Evolutionary conservation across 2,113 vertebrate genomes (phyloP), one percentile per base, ranked within the genome.

Genomic region (Saccopteryx leptura): DNA sequence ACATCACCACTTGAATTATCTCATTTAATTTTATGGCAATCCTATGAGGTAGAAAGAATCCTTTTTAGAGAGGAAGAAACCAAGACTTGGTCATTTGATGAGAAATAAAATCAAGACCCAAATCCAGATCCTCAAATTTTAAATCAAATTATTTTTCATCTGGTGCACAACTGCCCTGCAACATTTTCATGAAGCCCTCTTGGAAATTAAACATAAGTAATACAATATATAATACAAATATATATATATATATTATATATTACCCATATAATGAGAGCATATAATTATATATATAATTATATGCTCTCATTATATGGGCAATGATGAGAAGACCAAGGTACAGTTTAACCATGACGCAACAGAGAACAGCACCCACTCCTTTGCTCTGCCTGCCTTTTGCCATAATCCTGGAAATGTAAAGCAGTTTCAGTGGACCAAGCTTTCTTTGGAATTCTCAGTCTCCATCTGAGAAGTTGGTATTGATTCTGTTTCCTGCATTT

Each of bases 11-110:
- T 1, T 75, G 23, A 14, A 74, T 87, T 31, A 83, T 72, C 69
- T 88, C 69, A 21, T 26, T 93, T 75, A 33, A 78, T 86, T 92
- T 74, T 71, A 54, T 31, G 84, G 61, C 24, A 84, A 58, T 72
- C 15, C 33, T 90, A 28, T 68, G 56, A 84, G 33, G 12, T 54
- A 91, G 15, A 52, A 17, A 58, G 80, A 79, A 79, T 82, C n/a
- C 7, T 52, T 95, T 82, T 92, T 23, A 69, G 12, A 75, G 21
- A 92, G 58, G 28, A 87, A 90, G 56, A 81, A 91, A 56, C 5
- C 18, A 91, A 79, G 63, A 82, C 14, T 71, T 78, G 15, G 63
- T 50, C 33, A 92, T 87, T 94, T 85, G 87, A 68, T 86, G 78
- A 84, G 46, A 33, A 93, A 31, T 90, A 66, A 92, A 92, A 60